phyloP scores from a whole-genome alignment of 2,113 vertebrate species.

The Hydrolagus affinis region DNA sequence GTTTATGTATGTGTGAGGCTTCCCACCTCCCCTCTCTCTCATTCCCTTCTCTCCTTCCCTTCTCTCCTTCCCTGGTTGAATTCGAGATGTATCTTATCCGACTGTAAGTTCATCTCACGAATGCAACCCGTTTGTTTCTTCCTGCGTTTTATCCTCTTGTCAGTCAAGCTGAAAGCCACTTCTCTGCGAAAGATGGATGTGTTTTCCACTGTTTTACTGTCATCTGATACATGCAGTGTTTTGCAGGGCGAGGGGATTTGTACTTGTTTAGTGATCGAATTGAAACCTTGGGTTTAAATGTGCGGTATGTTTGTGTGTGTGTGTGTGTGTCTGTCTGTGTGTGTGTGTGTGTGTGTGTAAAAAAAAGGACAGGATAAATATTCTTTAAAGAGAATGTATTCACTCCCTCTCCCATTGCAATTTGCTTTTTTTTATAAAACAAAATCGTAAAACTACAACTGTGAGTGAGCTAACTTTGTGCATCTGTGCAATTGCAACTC shows the following conservation, averaged over 20 bases:
- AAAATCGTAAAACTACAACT: background rate
- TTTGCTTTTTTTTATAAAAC: background rate
- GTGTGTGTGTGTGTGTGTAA: constrained; percentile 33
- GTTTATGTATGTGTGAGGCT: no score
- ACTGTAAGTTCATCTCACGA: background rate
- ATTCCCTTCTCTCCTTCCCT: no score
- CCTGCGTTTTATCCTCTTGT: constrained; percentile 13
- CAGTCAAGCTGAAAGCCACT: background rate
- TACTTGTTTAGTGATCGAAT: background rate
- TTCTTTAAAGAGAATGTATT: background rate
- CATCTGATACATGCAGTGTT: constrained; percentile 21
- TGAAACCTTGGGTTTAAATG: no score
- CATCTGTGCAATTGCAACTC: background rate
- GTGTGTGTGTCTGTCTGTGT: constrained; percentile 27
- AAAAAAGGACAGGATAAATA: background rate
- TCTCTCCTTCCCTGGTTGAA: no score
- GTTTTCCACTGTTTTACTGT: constrained; percentile 2
- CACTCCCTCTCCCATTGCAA: background rate
- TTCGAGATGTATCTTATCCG: background rate
- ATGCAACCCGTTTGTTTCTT: no score
- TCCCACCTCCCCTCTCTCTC: no score
- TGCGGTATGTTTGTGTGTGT: constrained; percentile 30
- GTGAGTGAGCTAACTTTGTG: background rate
- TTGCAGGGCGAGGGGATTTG: constrained; percentile 5
- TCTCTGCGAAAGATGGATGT: constrained; percentile 13